These are phyloP conservation scores for Hylomyscus alleni DNA, from an alignment of 2,797 vertebrate genomes.

Conservation along the genomic window DNA sequence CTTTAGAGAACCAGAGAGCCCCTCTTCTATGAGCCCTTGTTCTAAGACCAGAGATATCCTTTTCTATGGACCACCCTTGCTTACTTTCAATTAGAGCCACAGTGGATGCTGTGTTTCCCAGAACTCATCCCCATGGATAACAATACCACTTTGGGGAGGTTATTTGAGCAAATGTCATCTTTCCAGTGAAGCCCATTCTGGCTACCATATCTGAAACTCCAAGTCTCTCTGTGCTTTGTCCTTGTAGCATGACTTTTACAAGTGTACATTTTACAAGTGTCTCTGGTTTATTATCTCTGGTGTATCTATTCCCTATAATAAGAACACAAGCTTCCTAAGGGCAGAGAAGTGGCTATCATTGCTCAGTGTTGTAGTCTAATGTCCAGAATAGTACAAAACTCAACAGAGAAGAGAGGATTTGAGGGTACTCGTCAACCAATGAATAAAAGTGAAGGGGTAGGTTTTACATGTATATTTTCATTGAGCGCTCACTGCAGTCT, in stretches of 20 bases:
- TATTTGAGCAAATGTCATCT: not conserved
- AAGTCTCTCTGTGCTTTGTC: not conserved
- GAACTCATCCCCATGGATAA: not conserved
- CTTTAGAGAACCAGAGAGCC: not conserved
- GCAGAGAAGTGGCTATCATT: not conserved
- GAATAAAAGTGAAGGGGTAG: not conserved
- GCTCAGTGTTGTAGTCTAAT: not conserved
- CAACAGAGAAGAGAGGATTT: not conserved
- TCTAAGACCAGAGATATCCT: not conserved
- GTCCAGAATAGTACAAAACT: not conserved
- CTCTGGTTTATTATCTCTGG: not conserved
- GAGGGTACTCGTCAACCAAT: not conserved
- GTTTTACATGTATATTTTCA: not conserved
- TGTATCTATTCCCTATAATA: not conserved
- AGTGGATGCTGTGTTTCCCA: not conserved
- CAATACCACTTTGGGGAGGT: not conserved
- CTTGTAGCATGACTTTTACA: not conserved
- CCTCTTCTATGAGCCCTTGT: too few relatives aligned
- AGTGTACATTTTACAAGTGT: not conserved
- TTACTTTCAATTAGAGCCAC: conserved; percentile 3
- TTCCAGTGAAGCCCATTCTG: not conserved
- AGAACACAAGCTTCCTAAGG: not conserved
- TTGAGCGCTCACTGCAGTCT: not conserved
- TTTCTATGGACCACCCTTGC: not conserved
- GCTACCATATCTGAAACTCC: not conserved